Base-by-base conservation (phyloP, 2,888 invertebrate species). In the Sarcophaga caerulescens region DNA sequence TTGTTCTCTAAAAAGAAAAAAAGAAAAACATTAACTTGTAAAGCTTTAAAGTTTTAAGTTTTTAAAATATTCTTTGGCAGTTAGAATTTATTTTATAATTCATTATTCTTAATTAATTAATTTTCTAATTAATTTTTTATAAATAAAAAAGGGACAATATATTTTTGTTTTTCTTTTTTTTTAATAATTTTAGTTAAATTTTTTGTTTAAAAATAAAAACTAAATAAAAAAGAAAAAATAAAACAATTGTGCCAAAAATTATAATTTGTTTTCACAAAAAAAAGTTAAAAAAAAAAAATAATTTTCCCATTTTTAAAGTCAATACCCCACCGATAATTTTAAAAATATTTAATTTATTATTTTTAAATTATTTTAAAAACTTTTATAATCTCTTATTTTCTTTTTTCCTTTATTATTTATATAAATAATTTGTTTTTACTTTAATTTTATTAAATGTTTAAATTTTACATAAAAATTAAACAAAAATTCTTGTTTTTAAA, bases 261-360 rank as follows among this genome's bases (percentile, higher is more conserved):
- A 21, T 63, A 21, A 35, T 77, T 76, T 73, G 17, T 57, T 74
- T 81, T 81, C 71, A 66, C 59, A 84, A 25, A 57, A 81, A 69
- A 35, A 73, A 11, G 25, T 57, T 19, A 19, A 1, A 60, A 10
- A 60, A 10, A 60, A 62, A 63, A 47, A 47, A 71, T 21, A 71
- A 17, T 4, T 78, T 74, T 80, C 14, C 75, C 70, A 69, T 68
- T 79, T 82, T 57, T 77, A 59, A 86, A 86, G 86, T 86, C 86
- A 86, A 52, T 52, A 1, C 84, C 85, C 86, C 86, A 86, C 86
- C 86, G 86, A 86, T 86, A 84, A 81, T 86, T 84, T 86, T 74
- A 84, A 86, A 63, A 63, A 77, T 76, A 59, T 81, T 35, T 35
- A 35, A 35, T 35, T 35, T 35, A 8, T 35, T 35, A 35, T 35